Base-by-base conservation (phyloP, 2,113 vertebrate genomes). In the Pelecanus crispus region DNA sequence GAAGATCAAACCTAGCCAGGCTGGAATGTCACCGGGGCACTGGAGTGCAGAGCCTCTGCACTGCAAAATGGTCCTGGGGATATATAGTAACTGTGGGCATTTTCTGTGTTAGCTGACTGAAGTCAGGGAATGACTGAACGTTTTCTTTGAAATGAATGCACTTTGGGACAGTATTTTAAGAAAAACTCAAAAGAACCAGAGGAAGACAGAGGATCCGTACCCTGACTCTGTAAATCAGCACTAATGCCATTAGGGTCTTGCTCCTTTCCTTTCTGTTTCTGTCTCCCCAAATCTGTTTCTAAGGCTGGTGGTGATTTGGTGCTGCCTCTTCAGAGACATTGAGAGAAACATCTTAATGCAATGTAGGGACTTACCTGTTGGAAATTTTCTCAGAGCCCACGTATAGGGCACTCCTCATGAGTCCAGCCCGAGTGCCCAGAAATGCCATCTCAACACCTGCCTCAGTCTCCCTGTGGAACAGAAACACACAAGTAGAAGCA, bases 391-490 rank as follows among this genome's bases (percentile, higher is more conserved):
- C 99, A 1, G 98, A 97, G 40, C 99, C 99, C 49, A 98, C 97
- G 3, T 99, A 99, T 61, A 98, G 97, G 92, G 91, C 96, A 81
- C 96, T 98, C 82, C 99, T 98, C 94, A 98, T 98, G 68, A 99
- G 98, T 14, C 99, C 99, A 7, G 99, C 99, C 17, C 99, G 98
- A 11, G 99, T 99, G 44, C 99, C 99, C 97, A 99, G 95, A 95
- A 99, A 99, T 0, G 99, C 99, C 16, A 98, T 95, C 95, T 99
- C 99, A 25, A 99, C 77, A 9, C 98, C 99, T 1, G 97, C 97
- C 13, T 99, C 98, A 3, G 98, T 83, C 5, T 99, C 98, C 77
- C 97, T 98, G 92, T 42, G 65, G 47, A 89, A 78, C 17, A 94
- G 21, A 94, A 83, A 90, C 45, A 81, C 40, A 65, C 15, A 55